Evolutionary conservation across 2,797 vertebrate genomes (phyloP), one percentile per base, ranked within the genome.

Genomic region (Rhyacichthys aspro): DNA sequence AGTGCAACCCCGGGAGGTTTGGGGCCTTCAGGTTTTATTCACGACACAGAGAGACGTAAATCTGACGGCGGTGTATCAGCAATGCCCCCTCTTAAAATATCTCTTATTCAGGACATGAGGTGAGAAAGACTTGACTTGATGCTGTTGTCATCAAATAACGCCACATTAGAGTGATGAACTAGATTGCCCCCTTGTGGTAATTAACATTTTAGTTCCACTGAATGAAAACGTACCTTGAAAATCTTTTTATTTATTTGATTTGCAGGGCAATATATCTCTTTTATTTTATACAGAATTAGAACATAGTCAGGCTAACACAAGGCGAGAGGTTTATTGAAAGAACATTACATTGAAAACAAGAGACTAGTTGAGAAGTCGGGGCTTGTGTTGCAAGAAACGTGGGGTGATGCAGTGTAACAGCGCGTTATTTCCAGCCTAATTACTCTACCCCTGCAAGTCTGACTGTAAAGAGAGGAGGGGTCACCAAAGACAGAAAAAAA

Each of bases 51-150:
- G 81, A 95, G 97, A 77, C 93, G 97, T 14, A 98, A 96, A 79
- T 98, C 96, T 47, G 98, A 98, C 58, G 93, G 94, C 4, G 93
- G 94, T 12, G 92, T 92, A 57, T 93, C 93, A 23, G 93, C 92
- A 48, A 93, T 99, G 95, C 93, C 94, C 9, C 96, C 96, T 60
- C 92, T 99, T 39, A 96, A 94, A 89, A 88, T 99, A 70, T 99
- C 98, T 18, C 92, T 99, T 19, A 93, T 97, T 73, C 95, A 98
- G 82, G 98, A 99, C 84, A 99, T 99, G 97, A 96, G 96, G 98
- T 97, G 81, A 91, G 76, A 3, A 42, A 6, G 39, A 9, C 8
- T 11, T 11, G 17, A 8, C 12, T 18, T 41, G 11, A 3, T 45
- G 14, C 8, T 58, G 46, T 28, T 5, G 7, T 28, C 3, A 28